phyloP scores from a whole-genome alignment of 2,888 invertebrate species.

The Nomada fucata region DNA sequence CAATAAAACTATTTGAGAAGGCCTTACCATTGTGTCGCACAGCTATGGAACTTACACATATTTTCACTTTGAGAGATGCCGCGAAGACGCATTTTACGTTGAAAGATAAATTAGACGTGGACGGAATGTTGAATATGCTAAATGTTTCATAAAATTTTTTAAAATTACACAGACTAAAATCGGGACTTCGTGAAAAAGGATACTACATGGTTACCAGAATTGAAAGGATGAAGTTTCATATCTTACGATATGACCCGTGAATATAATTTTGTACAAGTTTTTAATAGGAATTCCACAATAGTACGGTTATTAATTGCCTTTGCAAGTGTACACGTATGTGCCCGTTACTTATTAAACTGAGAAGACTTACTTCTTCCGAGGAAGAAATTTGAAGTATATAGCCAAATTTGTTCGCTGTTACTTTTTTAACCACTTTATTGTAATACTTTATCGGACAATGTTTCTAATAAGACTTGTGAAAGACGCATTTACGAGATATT shows the following conservation, averaged over 20 bases:
- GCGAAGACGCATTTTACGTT: conserved; percentile 95
- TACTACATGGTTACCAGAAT: conserved; percentile 49
- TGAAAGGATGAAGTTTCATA: conserved; percentile 51
- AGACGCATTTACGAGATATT: conserved; percentile 33
- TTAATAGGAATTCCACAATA: conserved; percentile 28
- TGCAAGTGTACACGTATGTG: conserved; percentile 9
- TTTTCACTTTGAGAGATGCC: conserved; percentile 95
- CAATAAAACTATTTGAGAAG: conserved; percentile 94
- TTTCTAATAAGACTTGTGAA: conserved; percentile 10
- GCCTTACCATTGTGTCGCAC: conserved; percentile 94
- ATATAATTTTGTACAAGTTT: conserved; percentile 44
- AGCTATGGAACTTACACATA: conserved; percentile 94
- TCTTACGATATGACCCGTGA: conserved; percentile 33
- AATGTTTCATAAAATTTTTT: conserved; percentile 50
- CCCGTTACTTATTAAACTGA: conserved; percentile 18
- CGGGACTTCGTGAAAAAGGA: conserved; percentile 35
- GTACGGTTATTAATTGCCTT: conserved; percentile 28
- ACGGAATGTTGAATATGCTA: conserved; percentile 80
- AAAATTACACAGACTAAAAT: conserved; percentile 7
- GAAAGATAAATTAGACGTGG: conserved; percentile 90
- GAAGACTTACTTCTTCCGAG: neutral
- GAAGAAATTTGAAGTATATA: conserved; percentile 17
- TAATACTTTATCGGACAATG: conserved; percentile 6
- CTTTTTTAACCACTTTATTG: conserved; percentile 9
- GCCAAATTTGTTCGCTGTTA: neutral